These are phyloP conservation scores for Dicyema japonicum DNA, from an alignment of 1,140 invertebrate genomes.

Conservation along the genomic window DNA sequence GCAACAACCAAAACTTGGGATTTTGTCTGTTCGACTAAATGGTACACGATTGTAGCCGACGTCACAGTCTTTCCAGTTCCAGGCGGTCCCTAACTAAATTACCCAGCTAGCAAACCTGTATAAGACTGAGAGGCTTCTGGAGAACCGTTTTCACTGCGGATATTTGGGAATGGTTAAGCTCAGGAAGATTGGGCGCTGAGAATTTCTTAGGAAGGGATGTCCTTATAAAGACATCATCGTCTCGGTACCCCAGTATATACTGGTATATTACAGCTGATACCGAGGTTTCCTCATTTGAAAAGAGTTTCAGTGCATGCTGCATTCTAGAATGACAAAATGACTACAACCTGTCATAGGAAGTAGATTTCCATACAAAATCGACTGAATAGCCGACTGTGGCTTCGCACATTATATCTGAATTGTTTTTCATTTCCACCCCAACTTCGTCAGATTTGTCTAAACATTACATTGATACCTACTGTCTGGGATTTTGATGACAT, in stretches of 20 bases:
- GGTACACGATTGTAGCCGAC: constrained; percentile 90
- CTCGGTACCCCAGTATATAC: constrained; percentile 66
- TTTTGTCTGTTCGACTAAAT: constrained; percentile 56
- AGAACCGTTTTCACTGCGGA: constrained; percentile 95
- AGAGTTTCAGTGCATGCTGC: constrained; percentile 64
- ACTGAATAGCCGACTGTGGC: constrained; percentile 56
- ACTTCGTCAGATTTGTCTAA: constrained; percentile 74
- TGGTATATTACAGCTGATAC: constrained; percentile 93
- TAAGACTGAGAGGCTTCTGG: constrained; percentile 68
- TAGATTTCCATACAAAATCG: constrained; percentile 98
- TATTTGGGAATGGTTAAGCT: constrained; percentile 76
- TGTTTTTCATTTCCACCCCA: constrained; percentile 67
- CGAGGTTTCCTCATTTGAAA: constrained; percentile 70
- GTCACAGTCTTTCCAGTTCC: constrained; percentile 95
- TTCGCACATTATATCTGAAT: constrained; percentile 33
- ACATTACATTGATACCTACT: constrained; percentile 20
- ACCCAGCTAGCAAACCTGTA: constrained; percentile 35
- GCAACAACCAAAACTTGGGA: constrained; percentile 85
- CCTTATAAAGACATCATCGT: constrained; percentile 50
- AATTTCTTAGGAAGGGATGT: constrained; percentile 71
- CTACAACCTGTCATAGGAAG: constrained; percentile 60
- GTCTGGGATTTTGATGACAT: constrained; percentile 89
- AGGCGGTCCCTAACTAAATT: constrained; percentile 27
- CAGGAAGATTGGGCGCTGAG: constrained; percentile 73
- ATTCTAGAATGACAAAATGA: constrained; percentile 29